phyloP scores from a whole-genome alignment of 2,113 vertebrate species.

The Platysternon megacephalum region DNA sequence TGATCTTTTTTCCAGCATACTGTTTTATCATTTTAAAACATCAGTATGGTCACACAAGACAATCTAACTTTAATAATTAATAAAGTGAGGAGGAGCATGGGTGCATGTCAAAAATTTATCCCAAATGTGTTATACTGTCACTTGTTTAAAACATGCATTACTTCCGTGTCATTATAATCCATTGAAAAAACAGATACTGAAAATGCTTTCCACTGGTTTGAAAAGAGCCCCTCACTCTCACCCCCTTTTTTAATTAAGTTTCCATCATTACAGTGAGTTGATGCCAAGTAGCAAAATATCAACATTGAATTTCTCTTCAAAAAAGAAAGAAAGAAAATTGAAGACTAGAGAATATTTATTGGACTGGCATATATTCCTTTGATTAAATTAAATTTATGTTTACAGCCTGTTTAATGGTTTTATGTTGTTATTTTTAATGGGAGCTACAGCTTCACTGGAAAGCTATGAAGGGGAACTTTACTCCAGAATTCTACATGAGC shows the following conservation, averaged over 20 bases:
- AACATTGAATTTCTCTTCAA: neutral
- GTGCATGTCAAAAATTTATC: neutral
- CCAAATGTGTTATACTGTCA: neutral
- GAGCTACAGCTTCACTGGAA: neutral
- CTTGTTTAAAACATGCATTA: neutral
- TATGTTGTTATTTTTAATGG: neutral
- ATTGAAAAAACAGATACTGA: neutral
- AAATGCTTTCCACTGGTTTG: neutral
- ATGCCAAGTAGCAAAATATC: neutral
- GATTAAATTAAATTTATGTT: neutral
- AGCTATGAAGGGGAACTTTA: neutral
- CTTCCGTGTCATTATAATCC: neutral
- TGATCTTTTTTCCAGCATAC: neutral
- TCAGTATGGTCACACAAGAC: neutral
- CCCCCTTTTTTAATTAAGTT: neutral
- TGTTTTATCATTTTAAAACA: neutral
- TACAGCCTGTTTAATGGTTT: neutral
- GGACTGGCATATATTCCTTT: neutral
- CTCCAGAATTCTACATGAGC: neutral
- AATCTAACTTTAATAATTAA: neutral
- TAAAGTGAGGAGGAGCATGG: neutral
- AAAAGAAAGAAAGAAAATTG: neutral
- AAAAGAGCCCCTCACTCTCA: neutral
- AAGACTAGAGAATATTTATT: neutral
- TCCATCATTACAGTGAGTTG: neutral